These are phyloP conservation scores for Perizoma flavofasciatum DNA, from an alignment of 2,888 invertebrate species.

Conservation along the genomic window DNA sequence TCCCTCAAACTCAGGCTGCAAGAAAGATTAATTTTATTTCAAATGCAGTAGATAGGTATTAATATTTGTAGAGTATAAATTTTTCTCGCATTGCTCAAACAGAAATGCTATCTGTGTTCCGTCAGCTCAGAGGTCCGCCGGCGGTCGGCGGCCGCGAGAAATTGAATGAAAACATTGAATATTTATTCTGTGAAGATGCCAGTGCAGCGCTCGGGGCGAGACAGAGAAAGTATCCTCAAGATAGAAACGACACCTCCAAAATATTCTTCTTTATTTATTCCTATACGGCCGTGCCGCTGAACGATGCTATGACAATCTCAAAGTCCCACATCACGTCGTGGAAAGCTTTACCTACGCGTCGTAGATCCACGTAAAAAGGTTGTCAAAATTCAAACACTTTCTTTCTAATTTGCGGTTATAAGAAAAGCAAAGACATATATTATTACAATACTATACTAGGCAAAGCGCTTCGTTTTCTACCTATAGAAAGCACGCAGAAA, in stretches of 20 bases:
- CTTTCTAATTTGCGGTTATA: no score
- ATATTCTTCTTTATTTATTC: no score
- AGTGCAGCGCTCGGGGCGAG: constrained; percentile 50
- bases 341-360: neutral
- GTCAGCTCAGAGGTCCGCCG: constrained; percentile 41
- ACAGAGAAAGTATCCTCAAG: constrained; percentile 37
- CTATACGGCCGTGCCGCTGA: no score
- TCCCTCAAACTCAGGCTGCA: neutral
- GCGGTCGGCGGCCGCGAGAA: constrained; percentile 46
- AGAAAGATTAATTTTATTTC: constrained; percentile 4
- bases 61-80: constrained; percentile 29
- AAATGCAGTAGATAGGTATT: constrained; percentile 24
- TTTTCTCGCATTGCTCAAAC: constrained; percentile 37
- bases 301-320: no score
- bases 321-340: neutral
- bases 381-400: no score
- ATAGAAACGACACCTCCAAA: constrained; percentile 13
- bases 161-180: constrained; percentile 81
- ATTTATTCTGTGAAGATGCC: constrained; percentile 73
- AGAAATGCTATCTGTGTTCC: constrained; percentile 52
- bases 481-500: neutral
- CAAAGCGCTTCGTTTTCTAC: no score
- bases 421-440: no score
- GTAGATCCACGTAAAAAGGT: neutral
- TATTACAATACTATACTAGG: no score